phyloP scores from a whole-genome alignment of 2,888 invertebrate species.

The Harmothoe impar region DNA sequence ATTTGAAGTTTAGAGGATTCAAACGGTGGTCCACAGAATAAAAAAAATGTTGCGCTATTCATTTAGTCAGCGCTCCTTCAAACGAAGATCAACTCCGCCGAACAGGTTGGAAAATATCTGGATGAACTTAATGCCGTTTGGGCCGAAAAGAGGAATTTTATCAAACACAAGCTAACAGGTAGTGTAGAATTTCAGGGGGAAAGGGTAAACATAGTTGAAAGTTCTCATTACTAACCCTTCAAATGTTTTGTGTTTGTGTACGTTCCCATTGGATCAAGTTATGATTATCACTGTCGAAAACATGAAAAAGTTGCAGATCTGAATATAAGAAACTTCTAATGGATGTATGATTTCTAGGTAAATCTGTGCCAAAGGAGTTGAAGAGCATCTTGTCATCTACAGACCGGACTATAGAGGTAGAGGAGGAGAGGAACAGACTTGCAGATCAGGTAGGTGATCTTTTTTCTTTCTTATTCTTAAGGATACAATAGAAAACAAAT shows the following conservation, averaged over 20 bases:
- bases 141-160: conserved; percentile 31
- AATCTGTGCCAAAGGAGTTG: conserved; percentile 15
- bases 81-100: conserved; percentile 40
- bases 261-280: too few relatives aligned
- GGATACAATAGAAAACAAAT: too few relatives aligned
- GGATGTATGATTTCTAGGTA: background rate
- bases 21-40: too few relatives aligned
- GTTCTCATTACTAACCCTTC: too few relatives aligned
- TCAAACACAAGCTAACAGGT: background rate
- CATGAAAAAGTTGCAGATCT: too few relatives aligned
- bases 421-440: conserved; percentile 41
- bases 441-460: conserved; percentile 11
- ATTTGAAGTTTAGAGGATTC: too few relatives aligned
- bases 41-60: too few relatives aligned
- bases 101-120: conserved; percentile 45
- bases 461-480: too few relatives aligned
- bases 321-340: too few relatives aligned
- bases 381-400: background rate
- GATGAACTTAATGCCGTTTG: conserved; percentile 34
- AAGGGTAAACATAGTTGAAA: too few relatives aligned
- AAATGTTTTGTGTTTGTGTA: too few relatives aligned
- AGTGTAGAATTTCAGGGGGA: background rate
- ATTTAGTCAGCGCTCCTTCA: conserved; percentile 28
- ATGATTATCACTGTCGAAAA: too few relatives aligned
- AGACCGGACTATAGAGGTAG: background rate